A percentile compares a stretch with the other conserved stretches of the same genome.
Conservation (phyloP, 2,113 vertebrate genomes). For the Pleuronectes platessa region DNA sequence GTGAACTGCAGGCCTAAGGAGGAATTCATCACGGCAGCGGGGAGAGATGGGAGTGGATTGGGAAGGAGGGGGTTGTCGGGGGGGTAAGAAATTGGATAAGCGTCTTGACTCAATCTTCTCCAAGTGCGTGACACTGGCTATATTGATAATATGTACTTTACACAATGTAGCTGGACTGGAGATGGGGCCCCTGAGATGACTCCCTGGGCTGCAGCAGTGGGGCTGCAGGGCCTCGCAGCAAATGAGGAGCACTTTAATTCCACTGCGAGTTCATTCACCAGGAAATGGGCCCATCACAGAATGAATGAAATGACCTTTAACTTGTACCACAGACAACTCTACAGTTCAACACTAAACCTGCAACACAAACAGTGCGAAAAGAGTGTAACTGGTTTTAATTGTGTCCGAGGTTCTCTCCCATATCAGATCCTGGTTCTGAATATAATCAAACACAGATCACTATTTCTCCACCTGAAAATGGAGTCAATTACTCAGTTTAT, state of each 20-base stretch:
- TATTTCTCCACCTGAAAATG: neutral
- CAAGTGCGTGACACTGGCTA: conserved; percentile 38
- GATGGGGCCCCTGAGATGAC: neutral
- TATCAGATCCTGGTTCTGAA: neutral
- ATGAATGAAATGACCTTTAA: neutral
- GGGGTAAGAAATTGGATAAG: conserved; percentile 43
- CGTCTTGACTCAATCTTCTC: conserved; percentile 35
- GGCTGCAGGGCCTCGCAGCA: neutral
- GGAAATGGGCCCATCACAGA: neutral
- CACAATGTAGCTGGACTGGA: conserved; percentile 14
- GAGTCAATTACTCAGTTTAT: no score
- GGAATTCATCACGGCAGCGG: conserved; percentile 54
- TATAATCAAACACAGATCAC: neutral
- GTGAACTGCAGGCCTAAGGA: conserved; percentile 81
- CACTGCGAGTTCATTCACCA: neutral
- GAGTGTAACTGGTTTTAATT: no score
- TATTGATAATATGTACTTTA: conserved; percentile 49
- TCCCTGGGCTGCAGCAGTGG: neutral
- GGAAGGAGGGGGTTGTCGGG: neutral
- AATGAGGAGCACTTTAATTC: conserved; percentile 16
- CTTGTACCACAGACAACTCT: no score
- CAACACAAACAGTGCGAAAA: no score
- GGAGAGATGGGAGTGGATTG: conserved; percentile 5
- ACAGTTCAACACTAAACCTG: no score
- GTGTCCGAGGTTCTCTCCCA: no score